phyloP scores from a whole-genome alignment of 2,113 vertebrate genomes.

The Sinocyclocheilus rhinocerous region DNA sequence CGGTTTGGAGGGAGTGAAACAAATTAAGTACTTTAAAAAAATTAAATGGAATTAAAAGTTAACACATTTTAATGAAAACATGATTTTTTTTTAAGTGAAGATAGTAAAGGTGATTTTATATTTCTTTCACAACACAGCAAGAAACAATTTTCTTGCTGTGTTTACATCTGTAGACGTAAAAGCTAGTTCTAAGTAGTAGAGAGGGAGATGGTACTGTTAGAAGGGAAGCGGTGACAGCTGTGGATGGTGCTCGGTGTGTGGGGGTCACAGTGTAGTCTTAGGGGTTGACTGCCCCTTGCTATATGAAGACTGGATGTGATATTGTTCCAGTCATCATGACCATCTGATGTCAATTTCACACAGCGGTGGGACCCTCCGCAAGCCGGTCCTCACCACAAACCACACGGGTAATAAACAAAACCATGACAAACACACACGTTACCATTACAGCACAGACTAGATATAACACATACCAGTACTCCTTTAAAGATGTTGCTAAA shows the following conservation, averaged over 20 bases:
- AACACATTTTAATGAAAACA: not conserved
- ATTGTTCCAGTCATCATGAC: conserved; percentile 66
- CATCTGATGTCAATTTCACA: conserved; percentile 75
- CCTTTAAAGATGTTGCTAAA: not conserved
- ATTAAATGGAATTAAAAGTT: not conserved
- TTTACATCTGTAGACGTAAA: no score
- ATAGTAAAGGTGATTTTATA: not conserved
- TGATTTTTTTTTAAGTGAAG: not conserved
- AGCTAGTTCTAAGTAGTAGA: not conserved
- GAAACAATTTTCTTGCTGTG: no score
- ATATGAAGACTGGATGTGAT: conserved; percentile 69
- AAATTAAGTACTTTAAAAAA: not conserved
- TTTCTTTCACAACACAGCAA: not conserved
- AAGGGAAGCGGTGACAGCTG: conserved; percentile 55
- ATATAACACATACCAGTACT: not conserved
- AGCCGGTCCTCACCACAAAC: conserved; percentile 61
- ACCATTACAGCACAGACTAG: conserved; percentile 66
- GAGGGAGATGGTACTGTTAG: conserved; percentile 25
- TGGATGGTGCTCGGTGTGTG: conserved; percentile 55
- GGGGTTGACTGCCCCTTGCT: conserved; percentile 66
- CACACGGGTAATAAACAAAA: conserved; percentile 58
- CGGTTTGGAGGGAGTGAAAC: not conserved
- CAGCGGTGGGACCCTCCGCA: conserved; percentile 66
- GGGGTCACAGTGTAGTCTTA: conserved; percentile 58
- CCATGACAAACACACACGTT: conserved; percentile 52